Evolutionary conservation across 2,797 vertebrate genomes (phyloP).

Genomic region (Rhinatrema bivittatum): DNA sequence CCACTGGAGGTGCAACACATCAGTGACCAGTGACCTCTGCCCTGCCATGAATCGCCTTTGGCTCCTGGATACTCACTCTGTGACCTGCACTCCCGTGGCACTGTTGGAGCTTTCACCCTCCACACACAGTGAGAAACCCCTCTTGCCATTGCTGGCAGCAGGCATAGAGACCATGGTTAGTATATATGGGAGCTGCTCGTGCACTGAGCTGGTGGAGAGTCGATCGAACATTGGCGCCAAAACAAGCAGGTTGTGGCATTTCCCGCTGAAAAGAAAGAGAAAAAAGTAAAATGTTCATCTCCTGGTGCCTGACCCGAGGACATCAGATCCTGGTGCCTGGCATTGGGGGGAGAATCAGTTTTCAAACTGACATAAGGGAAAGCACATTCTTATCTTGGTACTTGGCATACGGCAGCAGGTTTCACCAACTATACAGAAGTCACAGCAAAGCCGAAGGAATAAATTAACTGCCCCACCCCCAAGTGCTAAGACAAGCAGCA

Average conservation of each 20-base stretch:
- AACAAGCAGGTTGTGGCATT: conserved; percentile 89
- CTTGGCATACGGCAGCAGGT: too few species aligned
- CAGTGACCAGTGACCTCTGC: too few species aligned
- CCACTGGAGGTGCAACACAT: too few species aligned
- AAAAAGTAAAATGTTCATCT: background rate
- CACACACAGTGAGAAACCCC: conserved; percentile 83
- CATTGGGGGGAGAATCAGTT: background rate
- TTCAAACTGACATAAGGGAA: too few species aligned
- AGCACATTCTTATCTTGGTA: too few species aligned
- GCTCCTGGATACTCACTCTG: conserved; percentile 83
- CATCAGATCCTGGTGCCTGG: background rate
- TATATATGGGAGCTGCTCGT: conserved; percentile 83
- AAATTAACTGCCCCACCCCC: too few species aligned
- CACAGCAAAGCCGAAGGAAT: too few species aligned
- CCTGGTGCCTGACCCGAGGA: background rate
- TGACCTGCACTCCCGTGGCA: conserved; percentile 78
- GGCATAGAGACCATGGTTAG: conserved; percentile 91
- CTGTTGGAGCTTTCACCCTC: conserved; percentile 68
- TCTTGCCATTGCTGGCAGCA: conserved; percentile 78
- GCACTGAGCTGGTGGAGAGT: conserved; percentile 72
- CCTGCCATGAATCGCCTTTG: too few species aligned
- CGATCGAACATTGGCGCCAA: conserved; percentile 89
- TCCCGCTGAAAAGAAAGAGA: conserved; percentile 63
- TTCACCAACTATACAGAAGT: too few species aligned
- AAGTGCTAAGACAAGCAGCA: too few species aligned